Evolutionary conservation across 2,888 invertebrate species (phyloP), one percentile per base, ranked within the genome.

Genomic region (Epicampocera succincta): DNA sequence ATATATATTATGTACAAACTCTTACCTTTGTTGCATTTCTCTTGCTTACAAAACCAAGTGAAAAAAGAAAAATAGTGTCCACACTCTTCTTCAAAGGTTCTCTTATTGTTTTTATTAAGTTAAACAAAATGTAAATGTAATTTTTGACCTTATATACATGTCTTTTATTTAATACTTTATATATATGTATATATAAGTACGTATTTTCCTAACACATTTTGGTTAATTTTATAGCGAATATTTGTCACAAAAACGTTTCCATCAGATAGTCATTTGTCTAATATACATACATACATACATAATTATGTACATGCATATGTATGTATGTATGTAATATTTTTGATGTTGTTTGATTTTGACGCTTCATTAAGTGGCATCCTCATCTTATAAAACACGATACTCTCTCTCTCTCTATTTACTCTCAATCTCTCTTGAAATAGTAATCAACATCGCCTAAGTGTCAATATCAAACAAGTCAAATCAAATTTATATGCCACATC

Each of bases 281-380:
- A 19, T 65, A 38, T 15, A n/a, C n/a, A n/a, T n/a, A n/a, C n/a
- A n/a, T n/a, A n/a, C n/a, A n/a, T n/a, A n/a, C n/a, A n/a, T n/a
- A n/a, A n/a, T n/a, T n/a, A n/a, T n/a, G n/a, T n/a, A n/a, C n/a
- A n/a, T n/a, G n/a, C n/a, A n/a, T n/a, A n/a, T n/a, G n/a, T n/a
- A n/a, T n/a, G n/a, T n/a, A n/a, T n/a, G n/a, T n/a, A n/a, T n/a
- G n/a, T n/a, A n/a, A 21, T 17, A n/a, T 25, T 15, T 42, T 33
- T 65, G 3, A 3, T 38, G 46, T 68, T 61, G 44, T 44, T 52
- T 44, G 44, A 13, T 9, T 48, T 65, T 54, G 58, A 25, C 50
- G 8, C 11, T 44, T 40, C 13, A 54, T 44, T 38, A 56, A 46
- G 54, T 61, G 76, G 76, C 68, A 69, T 76, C 50, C 76, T 69